Base-by-base conservation (phyloP, 2,113 vertebrate species). In the Heterochromis multidens region DNA sequence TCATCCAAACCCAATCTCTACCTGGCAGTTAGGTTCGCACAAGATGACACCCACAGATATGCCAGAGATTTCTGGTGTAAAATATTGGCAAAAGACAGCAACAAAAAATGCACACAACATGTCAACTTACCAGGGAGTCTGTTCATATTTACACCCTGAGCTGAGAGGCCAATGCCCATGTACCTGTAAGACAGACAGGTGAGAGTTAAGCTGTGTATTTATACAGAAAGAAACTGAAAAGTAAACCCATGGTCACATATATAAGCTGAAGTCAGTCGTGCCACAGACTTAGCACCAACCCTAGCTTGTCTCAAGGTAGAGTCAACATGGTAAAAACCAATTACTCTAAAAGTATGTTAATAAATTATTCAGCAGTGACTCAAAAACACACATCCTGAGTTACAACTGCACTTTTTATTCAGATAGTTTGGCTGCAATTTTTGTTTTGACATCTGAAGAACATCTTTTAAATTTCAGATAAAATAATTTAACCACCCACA, bases 81-180 rank as follows among this genome's bases (percentile, higher is more conserved):
- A 12, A 52, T 3, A 19, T 25, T 62, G 56, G 35, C 60, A 72
- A 82, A 17, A 80, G 4, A 61, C 70, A 67, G n/a, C 1, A 6
- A 35, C 25, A 58, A 27, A 2, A 43, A 54, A 56, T 2, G 57
- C 56, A 88, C 81, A 58, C 14, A 35, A 2, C 52, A 43, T 3
- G 77, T 27, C 6, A 4, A 84, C 94, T 95, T 98, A 99, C 99
- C 99, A 93, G 99, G 99, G 87, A 99, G 96, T 96, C 98, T 97
- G 96, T 99, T 99, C 98, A 99, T 99, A 95, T 99, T 99, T 89
- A 99, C 99, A 89, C 98, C 99, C 96, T 99, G 99, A 95, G 99
- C 98, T 3, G 98, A 99, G 81, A 99, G 97, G 80, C 99, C 99
- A 85, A 99, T 99, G 93, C 99, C 99, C 99, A 99, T 99, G 95